Base-by-base conservation (phyloP, 2,888 invertebrate species). In the Gerris lacustris region DNA sequence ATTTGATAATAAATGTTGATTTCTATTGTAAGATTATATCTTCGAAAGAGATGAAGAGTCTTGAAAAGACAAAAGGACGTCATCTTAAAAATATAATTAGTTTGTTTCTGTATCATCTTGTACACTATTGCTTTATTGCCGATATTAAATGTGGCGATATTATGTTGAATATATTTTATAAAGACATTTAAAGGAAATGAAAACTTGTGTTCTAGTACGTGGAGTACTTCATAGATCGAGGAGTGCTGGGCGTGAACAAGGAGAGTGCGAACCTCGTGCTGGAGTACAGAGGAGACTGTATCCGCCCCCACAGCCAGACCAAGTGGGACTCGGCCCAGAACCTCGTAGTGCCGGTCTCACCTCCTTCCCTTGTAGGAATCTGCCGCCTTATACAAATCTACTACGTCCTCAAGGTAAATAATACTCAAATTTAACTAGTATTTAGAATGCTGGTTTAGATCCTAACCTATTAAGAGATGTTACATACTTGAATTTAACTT, bases 191-290 rank as follows among this genome's bases (percentile, higher is more conserved):
- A 31, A 31, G 31, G 31, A 31, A 31, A 31, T 31, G 31, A 31
- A 31, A 31, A 31, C 31, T 31, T 31, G 4, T 67, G 69, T 75
- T 82, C 67, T 83, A 90, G 86, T 85, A 87, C 78, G 87, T 90
- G 72, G 89, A 90, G 79, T 90, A 87, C 79, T 88, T 87, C 79
- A 89, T 90, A 75, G 89, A 89, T 79, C 84, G 89, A 75, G 89
- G 88, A 43, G 88, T 89, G 7, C 80, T 89, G 70, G 89, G 89
- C 0, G 85, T 89, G 71, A 87, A 84, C 76, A 90, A 89, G 78
- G 87, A 88, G 76, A 79, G 86, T 67, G 85, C 84, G 75, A 88
- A 88, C 78, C 82, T 86, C 44, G 88, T 90, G 63, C 84, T 89
- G 77, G 89, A 90, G 79, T 88, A 88, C 78, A 83, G 86, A 75